Conservation (phyloP, 2,797 vertebrate genomes). For the Coilia nasus region DNA sequence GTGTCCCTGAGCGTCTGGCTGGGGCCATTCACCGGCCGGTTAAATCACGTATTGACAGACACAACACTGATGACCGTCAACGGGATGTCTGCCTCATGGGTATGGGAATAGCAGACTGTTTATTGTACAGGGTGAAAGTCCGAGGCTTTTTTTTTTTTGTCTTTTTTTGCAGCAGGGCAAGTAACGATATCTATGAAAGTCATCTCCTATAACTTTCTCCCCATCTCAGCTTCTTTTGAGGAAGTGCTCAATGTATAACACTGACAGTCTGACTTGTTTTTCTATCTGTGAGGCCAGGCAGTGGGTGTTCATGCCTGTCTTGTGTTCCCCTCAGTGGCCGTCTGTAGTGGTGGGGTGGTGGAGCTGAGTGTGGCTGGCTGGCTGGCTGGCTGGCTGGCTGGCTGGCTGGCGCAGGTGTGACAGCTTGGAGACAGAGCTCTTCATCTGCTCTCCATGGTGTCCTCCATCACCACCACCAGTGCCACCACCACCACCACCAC, state of each 20-base stretch:
- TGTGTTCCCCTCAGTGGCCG: too few species aligned
- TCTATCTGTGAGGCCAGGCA: background rate
- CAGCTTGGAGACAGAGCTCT: constrained; percentile 21
- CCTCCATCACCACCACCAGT: background rate
- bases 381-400: background rate
- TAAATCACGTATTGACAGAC: background rate
- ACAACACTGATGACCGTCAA: background rate
- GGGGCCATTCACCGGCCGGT: background rate
- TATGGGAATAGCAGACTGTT: background rate
- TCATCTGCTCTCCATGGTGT: background rate
- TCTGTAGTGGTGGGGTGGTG: too few species aligned
- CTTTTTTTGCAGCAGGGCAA: too few species aligned
- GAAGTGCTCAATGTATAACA: background rate
- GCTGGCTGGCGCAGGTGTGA: constrained; percentile 30
- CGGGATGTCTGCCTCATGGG: background rate
- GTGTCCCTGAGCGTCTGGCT: background rate
- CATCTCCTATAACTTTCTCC: background rate
- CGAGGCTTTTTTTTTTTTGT: background rate
- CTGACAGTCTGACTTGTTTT: background rate
- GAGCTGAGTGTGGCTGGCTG: too few species aligned
- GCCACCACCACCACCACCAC: constrained; percentile 16
- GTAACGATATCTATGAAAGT: background rate
- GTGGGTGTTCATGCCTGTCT: background rate
- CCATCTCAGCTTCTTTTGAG: background rate
- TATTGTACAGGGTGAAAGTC: constrained; percentile 3